Evolutionary conservation across 2,113 vertebrate species (phyloP).

Genomic region (Trichomycterus rosablanca): DNA sequence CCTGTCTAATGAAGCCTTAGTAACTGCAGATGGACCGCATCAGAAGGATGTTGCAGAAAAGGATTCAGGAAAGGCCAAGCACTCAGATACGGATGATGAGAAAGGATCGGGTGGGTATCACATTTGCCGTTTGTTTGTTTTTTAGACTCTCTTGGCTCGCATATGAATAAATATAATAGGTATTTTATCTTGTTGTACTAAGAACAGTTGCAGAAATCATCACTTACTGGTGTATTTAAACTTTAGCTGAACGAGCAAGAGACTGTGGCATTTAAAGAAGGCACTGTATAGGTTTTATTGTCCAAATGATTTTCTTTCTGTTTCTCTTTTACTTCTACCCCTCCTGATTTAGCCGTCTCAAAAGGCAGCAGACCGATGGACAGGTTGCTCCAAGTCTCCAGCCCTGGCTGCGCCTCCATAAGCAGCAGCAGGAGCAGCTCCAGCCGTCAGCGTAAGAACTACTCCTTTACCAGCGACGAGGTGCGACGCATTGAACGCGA

Average conservation of each 20-base stretch:
- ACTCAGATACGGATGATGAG: not conserved
- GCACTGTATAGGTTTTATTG: not conserved
- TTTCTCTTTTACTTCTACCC: too few species aligned
- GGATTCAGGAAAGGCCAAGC: not conserved
- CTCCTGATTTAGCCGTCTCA: not conserved
- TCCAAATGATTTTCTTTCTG: not conserved
- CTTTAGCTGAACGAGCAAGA: too few species aligned
- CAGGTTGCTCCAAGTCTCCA: conserved; percentile 51
- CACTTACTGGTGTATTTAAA: too few species aligned
- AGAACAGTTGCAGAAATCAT: too few species aligned
- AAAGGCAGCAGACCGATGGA: conserved; percentile 1
- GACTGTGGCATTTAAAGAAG: too few species aligned
- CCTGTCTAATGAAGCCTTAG: conserved; percentile 37
- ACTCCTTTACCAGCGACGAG: conserved; percentile 82
- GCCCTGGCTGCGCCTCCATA: conserved; percentile 43
- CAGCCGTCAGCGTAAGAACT: conserved; percentile 74
- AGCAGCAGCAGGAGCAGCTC: conserved; percentile 11
- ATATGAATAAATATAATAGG: too few species aligned
- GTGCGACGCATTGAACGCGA: conserved; percentile 82
- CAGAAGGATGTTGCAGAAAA: conserved; percentile 56
- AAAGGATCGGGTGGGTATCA: conserved; percentile 17
- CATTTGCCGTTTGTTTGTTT: not conserved
- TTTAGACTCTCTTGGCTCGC: too few species aligned
- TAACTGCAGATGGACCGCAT: conserved; percentile 9
- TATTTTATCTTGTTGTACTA: too few species aligned